phyloP scores from a whole-genome alignment of 1,140 invertebrate genomes.

The Lysiphlebus fabarum region DNA sequence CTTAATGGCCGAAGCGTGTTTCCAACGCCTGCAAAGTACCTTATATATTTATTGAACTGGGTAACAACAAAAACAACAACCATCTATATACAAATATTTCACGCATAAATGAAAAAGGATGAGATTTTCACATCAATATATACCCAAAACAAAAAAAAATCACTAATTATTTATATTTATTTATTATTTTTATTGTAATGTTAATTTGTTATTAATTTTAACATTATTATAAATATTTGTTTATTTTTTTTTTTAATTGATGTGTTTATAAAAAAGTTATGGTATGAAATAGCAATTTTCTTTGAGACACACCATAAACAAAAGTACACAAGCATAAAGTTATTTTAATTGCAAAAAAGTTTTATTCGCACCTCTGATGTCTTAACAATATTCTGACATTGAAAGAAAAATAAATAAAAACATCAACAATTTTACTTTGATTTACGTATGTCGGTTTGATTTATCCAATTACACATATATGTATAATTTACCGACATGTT shows the following conservation, averaged over 20 bases:
- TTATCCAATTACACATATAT: slow-evolving; percentile 24
- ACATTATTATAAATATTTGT: too few relatives aligned
- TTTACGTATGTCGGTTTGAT: slow-evolving; percentile 16
- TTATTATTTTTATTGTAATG: background rate
- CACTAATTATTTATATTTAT: background rate
- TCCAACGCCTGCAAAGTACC: background rate
- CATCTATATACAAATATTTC: too few relatives aligned
- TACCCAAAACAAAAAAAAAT: too few relatives aligned
- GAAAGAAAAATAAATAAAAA: background rate
- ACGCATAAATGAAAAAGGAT: too few relatives aligned
- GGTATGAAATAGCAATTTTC: slow-evolving; percentile 16
- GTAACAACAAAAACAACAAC: too few relatives aligned
- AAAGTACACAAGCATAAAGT: slow-evolving; percentile 8
- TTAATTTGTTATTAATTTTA: too few relatives aligned
- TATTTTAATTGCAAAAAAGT: slow-evolving; percentile 22
- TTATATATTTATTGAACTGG: too few relatives aligned
- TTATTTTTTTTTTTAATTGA: slow-evolving; percentile 3
- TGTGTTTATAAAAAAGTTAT: slow-evolving; percentile 10
- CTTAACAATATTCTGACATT: slow-evolving; percentile 7
- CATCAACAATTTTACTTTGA: slow-evolving; percentile 1
- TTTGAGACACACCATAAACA: slow-evolving; percentile 1
- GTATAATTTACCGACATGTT: slow-evolving; percentile 17
- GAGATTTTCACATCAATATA: too few relatives aligned
- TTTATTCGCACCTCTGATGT: slow-evolving; percentile 22
- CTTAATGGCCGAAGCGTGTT: slow-evolving; percentile 30